Evolutionary conservation across 2,888 invertebrate species (phyloP).

Genomic region (Octonoba sinensis): DNA sequence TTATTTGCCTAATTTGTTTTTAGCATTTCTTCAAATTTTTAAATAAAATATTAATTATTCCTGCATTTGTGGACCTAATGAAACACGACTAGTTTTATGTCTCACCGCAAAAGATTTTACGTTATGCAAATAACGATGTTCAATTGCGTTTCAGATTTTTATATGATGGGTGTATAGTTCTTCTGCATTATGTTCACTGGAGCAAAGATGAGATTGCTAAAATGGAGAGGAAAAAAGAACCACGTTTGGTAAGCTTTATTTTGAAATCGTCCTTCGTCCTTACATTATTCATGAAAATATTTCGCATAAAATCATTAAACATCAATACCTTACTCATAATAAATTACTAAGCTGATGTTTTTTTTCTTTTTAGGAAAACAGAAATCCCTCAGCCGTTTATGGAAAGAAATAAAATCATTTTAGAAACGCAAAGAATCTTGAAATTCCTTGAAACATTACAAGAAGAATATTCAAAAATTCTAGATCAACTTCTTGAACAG

Average conservation of each 20-base stretch:
- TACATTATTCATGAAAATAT: background rate
- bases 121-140: too few species aligned
- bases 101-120: too few species aligned
- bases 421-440: conserved; percentile 28
- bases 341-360: background rate
- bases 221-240: conserved; percentile 46
- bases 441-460: conserved; percentile 22
- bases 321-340: background rate
- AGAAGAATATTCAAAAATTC: conserved; percentile 33
- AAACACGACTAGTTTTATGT: too few species aligned
- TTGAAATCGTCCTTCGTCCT: too few species aligned
- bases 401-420: conserved; percentile 25
- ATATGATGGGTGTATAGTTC: background rate
- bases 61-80: too few species aligned
- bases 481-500: conserved; percentile 37
- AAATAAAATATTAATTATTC: too few species aligned
- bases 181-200: conserved; percentile 43
- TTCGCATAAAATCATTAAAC: background rate
- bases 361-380: conserved; percentile 7
- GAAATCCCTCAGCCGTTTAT: conserved; percentile 27
- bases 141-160: background rate
- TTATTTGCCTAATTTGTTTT: too few species aligned
- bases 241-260: conserved; percentile 23
- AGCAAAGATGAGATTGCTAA: conserved; percentile 35
- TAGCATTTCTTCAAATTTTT: too few species aligned